Base-by-base conservation (phyloP, 2,113 vertebrate genomes). In the Pantherophis guttatus region DNA sequence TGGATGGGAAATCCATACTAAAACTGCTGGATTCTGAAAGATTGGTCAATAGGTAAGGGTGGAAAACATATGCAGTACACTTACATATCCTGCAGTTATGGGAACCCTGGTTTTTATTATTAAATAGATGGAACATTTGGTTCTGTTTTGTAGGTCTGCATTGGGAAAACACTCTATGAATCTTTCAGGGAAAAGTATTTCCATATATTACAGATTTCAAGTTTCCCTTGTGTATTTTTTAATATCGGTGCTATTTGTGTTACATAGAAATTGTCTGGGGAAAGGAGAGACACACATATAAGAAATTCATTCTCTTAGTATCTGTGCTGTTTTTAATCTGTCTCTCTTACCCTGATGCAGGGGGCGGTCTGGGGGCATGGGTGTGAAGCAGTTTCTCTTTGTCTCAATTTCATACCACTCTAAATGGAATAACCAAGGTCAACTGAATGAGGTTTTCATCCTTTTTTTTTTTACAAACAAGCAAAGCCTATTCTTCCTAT, bases 1-100 rank as follows among this genome's bases (percentile, higher is more conserved):
- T 99, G 99, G 99, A 99, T 9, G 99, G 99, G 87, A 99, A 99
- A 95, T 99, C 99, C 12, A 98, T 99, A 97, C 98, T 99, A n/a
- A 99, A 99, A 91, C 96, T 99, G 59, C 96, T 99, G 96, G 98
- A 99, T 94, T 98, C 98, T 0, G 99, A 99, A 75, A 98, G 96
- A 94, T 98, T 98, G 0, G 98, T 98, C 59, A 99, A 99, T 93
- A 98, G 99, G 99, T 99, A 97, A 97, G 97, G 94, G 75, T 88
- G 21, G 1, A n/a, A 93, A 89, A n/a, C 5, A 3, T 57, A 11
- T 0, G 53, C 29, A 13, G 5, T 50, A 19, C 75, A 50, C 93
- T 3, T 91, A 33, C 1, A 62, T 33, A 15, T 88, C 93, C 39
- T 91, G 54, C 90, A 85, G 7, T 3, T 44, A 44, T 81, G 33